Base-by-base conservation (phyloP, 2,888 invertebrate genomes). In the Diachrysia chrysitis region DNA sequence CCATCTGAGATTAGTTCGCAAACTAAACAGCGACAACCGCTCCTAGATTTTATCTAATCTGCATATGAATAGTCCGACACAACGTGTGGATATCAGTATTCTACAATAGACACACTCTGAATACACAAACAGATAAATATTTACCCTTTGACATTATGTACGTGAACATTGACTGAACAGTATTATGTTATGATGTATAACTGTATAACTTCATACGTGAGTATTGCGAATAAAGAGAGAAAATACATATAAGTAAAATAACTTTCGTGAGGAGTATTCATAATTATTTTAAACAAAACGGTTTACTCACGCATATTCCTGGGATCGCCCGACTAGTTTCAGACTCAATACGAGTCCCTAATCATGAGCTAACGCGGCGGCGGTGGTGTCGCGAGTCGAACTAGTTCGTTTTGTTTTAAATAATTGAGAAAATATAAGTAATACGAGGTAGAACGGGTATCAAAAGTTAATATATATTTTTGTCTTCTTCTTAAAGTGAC, bases 101-200 rank as follows among this genome's bases (percentile, higher is more conserved):
- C 60, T 23, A 58, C 63, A 67, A 51, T 58, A 58, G 37, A 42
- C 32, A 37, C 61, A 51, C 46, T 69, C 54, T 67, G 63, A 35
- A 58, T 72, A 77, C 12, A 63, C 62, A 76, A 76, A 72, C 55
- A 57, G 54, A 42, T 76, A 66, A 71, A 73, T 71, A 76, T 76
- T 71, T 54, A 59, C 48, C 42, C 48, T 51, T 21, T 51, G n/a
- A 64, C 73, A 70, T 70, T 60, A 51, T 67, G 65, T 60, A 57
- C 42, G 66, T 66, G 62, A 72, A 19, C 9, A 48, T 0, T 7
- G 19, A n/a, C 5, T 42, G 42, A 25, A 32, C 32, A 32, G 32
- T 32, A 32, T 32, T 32, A 1, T 51, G 48, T 10, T 12, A 6
- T 19, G 42, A n/a, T 42, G 2, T 51, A 21, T 12, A 37, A 16